These are phyloP conservation scores for Lasioglossum lativentre DNA, from an alignment of 2,888 invertebrate species.

Conservation along the genomic window DNA sequence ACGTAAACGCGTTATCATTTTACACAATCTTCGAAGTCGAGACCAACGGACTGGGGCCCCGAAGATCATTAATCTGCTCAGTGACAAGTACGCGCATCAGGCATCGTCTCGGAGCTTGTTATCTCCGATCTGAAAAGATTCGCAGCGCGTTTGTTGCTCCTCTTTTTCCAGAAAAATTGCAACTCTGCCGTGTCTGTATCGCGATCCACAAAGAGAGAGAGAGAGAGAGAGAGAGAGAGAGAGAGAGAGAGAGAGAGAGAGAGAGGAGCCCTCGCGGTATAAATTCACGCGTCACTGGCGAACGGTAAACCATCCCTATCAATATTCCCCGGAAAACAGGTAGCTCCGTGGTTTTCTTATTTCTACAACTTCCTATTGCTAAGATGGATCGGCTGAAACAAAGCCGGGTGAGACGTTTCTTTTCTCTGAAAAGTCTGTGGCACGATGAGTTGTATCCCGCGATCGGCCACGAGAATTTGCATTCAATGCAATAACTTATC, in stretches of 20 bases:
- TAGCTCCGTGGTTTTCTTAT: conserved; percentile 30
- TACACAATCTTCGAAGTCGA: background rate
- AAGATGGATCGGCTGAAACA: conserved; percentile 48
- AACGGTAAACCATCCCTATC: conserved; percentile 37
- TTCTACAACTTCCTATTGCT: conserved; percentile 29
- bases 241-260: too few species aligned
- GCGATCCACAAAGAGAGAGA: background rate
- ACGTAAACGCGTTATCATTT: background rate
- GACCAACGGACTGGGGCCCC: background rate
- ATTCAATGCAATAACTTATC: conserved; percentile 79
- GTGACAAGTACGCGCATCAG: conserved; percentile 1
- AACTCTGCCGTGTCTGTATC: background rate
- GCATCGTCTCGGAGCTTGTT: background rate
- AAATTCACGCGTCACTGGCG: conserved; percentile 21
- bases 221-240: too few species aligned
- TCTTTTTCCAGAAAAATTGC: background rate
- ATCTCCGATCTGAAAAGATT: conserved; percentile 2
- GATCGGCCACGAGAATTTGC: conserved; percentile 72
- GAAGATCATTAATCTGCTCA: background rate
- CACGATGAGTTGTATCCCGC: conserved; percentile 39
- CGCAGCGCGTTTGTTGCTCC: background rate
- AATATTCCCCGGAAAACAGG: conserved; percentile 40
- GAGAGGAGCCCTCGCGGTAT: background rate
- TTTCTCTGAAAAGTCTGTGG: conserved; percentile 34
- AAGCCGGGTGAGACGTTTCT: conserved; percentile 38